Conservation (phyloP, 1,140 invertebrate species). For the silkworm (Bombyx mori) region ASM3026992v2 NC_085131.1:3343501-3344000, state of each 20-base stretch:
- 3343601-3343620: not conserved
- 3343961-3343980: too few species aligned
- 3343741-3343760: slow-evolving; percentile 34
- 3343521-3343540: too few species aligned
- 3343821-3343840: slow-evolving; percentile 32
- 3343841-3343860: slow-evolving; percentile 34
- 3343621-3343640: slow-evolving; percentile 28
- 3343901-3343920: too few species aligned
- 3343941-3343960: too few species aligned
- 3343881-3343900: too few species aligned
- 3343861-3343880: slow-evolving; percentile 22
- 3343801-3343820: slow-evolving; percentile 41
- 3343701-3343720: slow-evolving; percentile 39
- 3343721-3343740: slow-evolving; percentile 37
- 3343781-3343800: slow-evolving; percentile 22
- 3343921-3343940: too few species aligned
- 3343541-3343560: too few species aligned
- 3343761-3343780: slow-evolving; percentile 51
- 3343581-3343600: not conserved
- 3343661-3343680: slow-evolving; percentile 22
- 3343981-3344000: too few species aligned
- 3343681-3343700: slow-evolving; percentile 22
- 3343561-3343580: too few species aligned
- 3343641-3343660: slow-evolving; percentile 49
- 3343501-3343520: too few species aligned